Evolutionary conservation across 2,113 vertebrate species (phyloP).

Genomic region (Myanophis thanlyinensis): DNA sequence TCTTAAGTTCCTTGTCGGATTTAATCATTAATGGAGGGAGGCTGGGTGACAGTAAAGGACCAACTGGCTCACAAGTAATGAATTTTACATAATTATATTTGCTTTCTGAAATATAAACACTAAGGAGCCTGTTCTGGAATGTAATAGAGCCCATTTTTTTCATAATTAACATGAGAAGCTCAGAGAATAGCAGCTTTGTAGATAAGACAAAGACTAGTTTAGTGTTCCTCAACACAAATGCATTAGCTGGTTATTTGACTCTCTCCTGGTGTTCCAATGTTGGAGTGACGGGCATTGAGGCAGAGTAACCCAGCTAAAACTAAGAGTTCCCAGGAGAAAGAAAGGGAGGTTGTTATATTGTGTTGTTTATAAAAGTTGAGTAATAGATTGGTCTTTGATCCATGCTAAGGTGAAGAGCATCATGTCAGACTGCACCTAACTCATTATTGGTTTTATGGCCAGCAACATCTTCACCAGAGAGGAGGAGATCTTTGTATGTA

Average conservation of each 20-base stretch:
- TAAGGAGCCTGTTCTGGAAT: conserved; percentile 56
- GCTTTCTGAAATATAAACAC: conserved; percentile 61
- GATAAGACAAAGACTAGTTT: conserved; percentile 45
- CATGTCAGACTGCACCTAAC: neutral
- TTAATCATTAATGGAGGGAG: conserved; percentile 51
- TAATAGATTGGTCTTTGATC: neutral
- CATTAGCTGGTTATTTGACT: conserved; percentile 50
- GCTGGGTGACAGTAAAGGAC: conserved; percentile 12
- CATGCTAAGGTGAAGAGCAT: neutral
- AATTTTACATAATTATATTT: conserved; percentile 65
- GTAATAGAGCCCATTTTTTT: conserved; percentile 53
- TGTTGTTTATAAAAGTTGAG: neutral
- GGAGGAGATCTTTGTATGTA: neutral
- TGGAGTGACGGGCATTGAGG: conserved; percentile 24
- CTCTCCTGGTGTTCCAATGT: conserved; percentile 12
- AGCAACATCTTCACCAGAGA: neutral
- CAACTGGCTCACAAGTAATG: conserved; percentile 52
- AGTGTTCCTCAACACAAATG: conserved; percentile 52
- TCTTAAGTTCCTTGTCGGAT: conserved; percentile 4
- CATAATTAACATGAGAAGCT: conserved; percentile 64
- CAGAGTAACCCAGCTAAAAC: conserved; percentile 13
- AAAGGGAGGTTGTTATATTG: neutral
- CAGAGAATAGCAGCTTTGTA: conserved; percentile 36
- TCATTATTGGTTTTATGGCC: neutral
- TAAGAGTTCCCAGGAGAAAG: neutral